Percentiles rank a stretch among this genome's conserved stretches.
Evolutionary conservation across 2,888 invertebrate species (phyloP).

Genomic region (Ichneumon xanthorius): DNA sequence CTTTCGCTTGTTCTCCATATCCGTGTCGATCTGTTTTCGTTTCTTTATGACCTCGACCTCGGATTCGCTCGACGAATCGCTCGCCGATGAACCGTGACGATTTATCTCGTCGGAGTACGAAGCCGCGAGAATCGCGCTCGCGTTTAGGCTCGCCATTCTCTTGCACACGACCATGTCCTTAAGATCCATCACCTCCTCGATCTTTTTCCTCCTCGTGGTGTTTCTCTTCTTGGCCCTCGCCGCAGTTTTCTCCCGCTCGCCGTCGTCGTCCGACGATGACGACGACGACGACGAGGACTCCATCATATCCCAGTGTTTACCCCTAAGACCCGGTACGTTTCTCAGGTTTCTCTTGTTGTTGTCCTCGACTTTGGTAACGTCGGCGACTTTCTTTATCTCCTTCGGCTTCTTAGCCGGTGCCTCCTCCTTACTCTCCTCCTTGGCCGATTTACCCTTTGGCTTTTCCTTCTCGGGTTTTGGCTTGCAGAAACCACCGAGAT

Average conservation of each 20-base stretch:
- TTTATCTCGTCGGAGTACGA: conserved; percentile 91
- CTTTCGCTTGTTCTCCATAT: conserved; percentile 80
- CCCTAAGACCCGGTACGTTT: conserved; percentile 91
- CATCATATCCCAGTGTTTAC: conserved; percentile 94
- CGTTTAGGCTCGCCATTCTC: conserved; percentile 96
- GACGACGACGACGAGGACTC: conserved; percentile 87
- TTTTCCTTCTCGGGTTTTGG: conserved; percentile 86
- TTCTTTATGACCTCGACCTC: conserved; percentile 82
- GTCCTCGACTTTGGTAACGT: conserved; percentile 76
- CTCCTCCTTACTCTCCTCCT: conserved; percentile 72
- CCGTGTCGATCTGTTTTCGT: conserved; percentile 79
- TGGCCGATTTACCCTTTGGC: conserved; percentile 85
- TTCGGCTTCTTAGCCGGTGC: conserved; percentile 64
- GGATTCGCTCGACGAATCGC: conserved; percentile 86
- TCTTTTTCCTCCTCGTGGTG: conserved; percentile 80
- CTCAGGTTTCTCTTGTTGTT: conserved; percentile 89
- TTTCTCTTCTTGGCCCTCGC: conserved; percentile 80
- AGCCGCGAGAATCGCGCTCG: conserved; percentile 95
- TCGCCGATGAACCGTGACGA: conserved; percentile 86
- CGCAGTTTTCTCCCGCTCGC: conserved; percentile 76
- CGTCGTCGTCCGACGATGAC: conserved; percentile 75
- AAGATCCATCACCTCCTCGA: conserved; percentile 89
- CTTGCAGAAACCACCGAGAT: conserved; percentile 86
- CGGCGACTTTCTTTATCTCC: conserved; percentile 66
- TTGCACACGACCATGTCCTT: conserved; percentile 95